A percentile compares a stretch with the other conserved stretches of the same genome.
Conservation (phyloP, 2,797 vertebrate species). For the Myoxocephalus aenaeus region DNA sequence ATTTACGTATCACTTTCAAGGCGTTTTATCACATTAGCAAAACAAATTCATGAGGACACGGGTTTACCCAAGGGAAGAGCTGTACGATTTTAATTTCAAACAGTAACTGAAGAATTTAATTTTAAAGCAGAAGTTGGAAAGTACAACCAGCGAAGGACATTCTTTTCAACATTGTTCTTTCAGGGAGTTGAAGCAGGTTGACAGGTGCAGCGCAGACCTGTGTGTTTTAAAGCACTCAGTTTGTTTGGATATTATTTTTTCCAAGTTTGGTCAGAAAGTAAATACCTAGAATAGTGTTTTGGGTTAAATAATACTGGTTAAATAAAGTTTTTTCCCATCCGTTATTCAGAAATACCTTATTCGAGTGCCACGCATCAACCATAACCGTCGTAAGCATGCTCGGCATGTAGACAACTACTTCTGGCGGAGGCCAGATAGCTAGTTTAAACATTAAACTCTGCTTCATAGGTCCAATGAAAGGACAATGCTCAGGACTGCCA, state of each 20-base stretch:
- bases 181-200: slow-evolving; percentile 24
- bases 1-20: background rate
- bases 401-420: background rate
- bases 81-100: slow-evolving; percentile 21
- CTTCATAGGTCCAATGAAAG: slow-evolving; percentile 9
- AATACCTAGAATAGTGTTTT: background rate
- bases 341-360: background rate
- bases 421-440: background rate
- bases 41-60: background rate
- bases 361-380: background rate
- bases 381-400: background rate
- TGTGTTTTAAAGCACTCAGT: slow-evolving; percentile 16
- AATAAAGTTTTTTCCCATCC: background rate
- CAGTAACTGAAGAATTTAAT: slow-evolving; percentile 5
- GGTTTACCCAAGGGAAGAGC: background rate
- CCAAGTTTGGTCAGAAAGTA: background rate
- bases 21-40: slow-evolving; percentile 19
- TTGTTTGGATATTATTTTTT: background rate
- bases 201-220: background rate
- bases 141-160: slow-evolving; percentile 15
- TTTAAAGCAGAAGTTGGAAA: slow-evolving; percentile 17
- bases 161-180: slow-evolving; percentile 5
- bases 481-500: slow-evolving; percentile 1
- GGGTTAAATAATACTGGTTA: background rate
- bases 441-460: slow-evolving; percentile 15